Base-by-base conservation (phyloP, 2,113 vertebrate genomes). In the Charadrius vociferus region DNA sequence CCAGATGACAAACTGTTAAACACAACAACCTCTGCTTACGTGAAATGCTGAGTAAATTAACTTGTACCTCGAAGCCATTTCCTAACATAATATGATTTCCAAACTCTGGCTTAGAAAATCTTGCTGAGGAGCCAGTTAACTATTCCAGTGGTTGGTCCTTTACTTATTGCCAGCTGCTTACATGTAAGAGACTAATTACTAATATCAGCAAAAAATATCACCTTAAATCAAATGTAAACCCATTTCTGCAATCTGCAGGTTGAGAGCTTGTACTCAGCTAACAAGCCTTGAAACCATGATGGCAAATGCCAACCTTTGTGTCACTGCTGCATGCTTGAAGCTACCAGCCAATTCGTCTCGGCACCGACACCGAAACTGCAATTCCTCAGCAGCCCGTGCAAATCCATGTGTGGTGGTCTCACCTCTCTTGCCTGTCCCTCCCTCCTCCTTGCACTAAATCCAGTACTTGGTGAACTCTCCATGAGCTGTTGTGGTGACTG, bases 361-460 rank as follows among this genome's bases (percentile, higher is more conserved):
- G 32, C n/a, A 45, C 6, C 1, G 6, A 45, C n/a, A 63, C 12
- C 0, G 0, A 58, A 81, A 62, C 34, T 0, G 1, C 24, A n/a
- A 4, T 10, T 71, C 39, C 29, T 24, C 41, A 58, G 19, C 47
- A 82, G 29, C 1, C 18, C 0, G 3, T 32, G 19, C 37, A 50
- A 45, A 63, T 30, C 36, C 1, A 0, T 7, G 10, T 23, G 22
- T 20, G 27, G 29, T 17, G 24, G 24, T 83, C 43, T 65, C 30
- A 56, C 4, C 29, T 50, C 12, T 78, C 41, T 22, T 36, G 30
- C 29, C 23, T 63, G 34, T 45, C n/a, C 29, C 32, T 58, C 32
- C 34, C 29, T 62, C 17, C 20, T n/a, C 12, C n/a, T 74, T 67
- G 37, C 39, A 36, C 16, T 47, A 80, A 53, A 80, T 34, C 27